A percentile compares a stretch with the other conserved stretches of the same genome.
These are phyloP conservation scores for Hyaena hyaena DNA, from an alignment of 2,113 vertebrate genomes.

Conservation along the genomic window DNA sequence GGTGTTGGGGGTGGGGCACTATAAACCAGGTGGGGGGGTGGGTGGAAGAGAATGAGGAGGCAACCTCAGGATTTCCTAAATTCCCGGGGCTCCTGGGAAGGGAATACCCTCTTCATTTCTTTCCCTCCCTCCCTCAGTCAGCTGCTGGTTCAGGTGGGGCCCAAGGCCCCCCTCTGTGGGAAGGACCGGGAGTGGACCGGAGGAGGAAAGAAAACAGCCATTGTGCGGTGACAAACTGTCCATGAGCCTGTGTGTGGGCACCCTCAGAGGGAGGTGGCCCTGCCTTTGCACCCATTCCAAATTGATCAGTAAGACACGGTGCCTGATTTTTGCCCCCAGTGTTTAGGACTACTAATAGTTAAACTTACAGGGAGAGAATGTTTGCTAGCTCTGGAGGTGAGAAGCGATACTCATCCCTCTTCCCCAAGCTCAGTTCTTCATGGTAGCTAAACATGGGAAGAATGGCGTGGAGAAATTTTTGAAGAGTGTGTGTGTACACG, in stretches of 20 bases:
- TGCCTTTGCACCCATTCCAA: neutral
- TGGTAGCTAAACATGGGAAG: neutral
- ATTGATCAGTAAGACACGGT: neutral
- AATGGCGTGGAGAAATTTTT: neutral
- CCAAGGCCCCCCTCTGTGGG: neutral
- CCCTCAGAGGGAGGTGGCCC: neutral
- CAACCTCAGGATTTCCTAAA: neutral
- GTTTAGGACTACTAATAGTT: neutral
- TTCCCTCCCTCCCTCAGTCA: neutral
- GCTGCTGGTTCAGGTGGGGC: neutral
- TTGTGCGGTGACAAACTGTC: neutral
- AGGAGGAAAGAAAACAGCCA: neutral
- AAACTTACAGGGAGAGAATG: neutral
- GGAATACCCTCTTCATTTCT: neutral
- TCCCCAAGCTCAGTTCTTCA: neutral
- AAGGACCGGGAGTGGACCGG: neutral
- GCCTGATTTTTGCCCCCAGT: neutral
- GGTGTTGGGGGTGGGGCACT: constrained; percentile 1
- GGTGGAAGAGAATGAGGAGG: neutral
- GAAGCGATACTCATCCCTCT: neutral
- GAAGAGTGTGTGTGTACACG: neutral
- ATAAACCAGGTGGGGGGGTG: neutral
- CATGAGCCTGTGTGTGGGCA: neutral
- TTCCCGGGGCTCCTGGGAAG: neutral
- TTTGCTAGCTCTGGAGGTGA: neutral